Conservation (phyloP, 2,888 invertebrate species). For the Thera obeliscata region DNA sequence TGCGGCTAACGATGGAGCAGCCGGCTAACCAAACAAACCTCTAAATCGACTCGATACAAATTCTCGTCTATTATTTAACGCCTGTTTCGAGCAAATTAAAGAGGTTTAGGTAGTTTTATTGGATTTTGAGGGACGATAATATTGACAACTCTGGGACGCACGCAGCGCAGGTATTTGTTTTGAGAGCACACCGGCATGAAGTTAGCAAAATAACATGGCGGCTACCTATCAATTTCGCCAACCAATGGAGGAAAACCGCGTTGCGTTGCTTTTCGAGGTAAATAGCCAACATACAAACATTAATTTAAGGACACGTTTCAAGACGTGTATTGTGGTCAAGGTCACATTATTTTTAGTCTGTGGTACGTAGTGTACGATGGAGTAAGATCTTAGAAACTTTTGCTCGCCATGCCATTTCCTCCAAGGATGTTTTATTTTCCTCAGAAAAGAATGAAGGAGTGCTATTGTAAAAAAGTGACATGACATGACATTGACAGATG, state of each 20-base stretch:
- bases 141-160: conserved; percentile 61
- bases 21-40: conserved; percentile 47
- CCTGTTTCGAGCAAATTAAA: conserved; percentile 19
- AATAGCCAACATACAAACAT: conserved; percentile 18
- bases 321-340: not conserved
- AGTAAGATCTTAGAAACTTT: too few species aligned
- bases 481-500: too few species aligned
- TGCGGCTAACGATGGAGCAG: conserved; percentile 55
- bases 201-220: conserved; percentile 74
- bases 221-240: conserved; percentile 49
- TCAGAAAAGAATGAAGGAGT: too few species aligned
- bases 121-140: conserved; percentile 37
- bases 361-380: too few species aligned
- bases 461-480: too few species aligned
- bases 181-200: conserved; percentile 72
- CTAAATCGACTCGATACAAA: conserved; percentile 28
- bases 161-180: conserved; percentile 78
- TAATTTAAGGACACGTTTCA: conserved; percentile 16
- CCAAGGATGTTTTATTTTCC: too few species aligned
- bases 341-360: too few species aligned
- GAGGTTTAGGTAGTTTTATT: conserved; percentile 10
- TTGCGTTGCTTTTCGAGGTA: conserved; percentile 16
- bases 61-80: conserved; percentile 11
- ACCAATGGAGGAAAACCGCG: conserved; percentile 33
- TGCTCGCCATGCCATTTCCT: too few species aligned